phyloP scores from a whole-genome alignment of 2,888 invertebrate genomes.

The Terebella lapidaria region DNA sequence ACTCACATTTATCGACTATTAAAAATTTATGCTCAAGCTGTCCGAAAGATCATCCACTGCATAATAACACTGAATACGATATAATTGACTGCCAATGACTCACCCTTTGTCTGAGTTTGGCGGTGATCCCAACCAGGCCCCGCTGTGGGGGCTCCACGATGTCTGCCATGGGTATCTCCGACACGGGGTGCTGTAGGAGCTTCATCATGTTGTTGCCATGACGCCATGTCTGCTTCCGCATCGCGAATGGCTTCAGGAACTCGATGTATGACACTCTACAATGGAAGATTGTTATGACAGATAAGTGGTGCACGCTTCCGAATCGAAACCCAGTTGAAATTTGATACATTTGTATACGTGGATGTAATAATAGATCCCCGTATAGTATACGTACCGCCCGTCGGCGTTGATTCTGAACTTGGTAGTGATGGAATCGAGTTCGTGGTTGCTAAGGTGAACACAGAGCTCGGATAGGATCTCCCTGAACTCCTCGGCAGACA shows the following conservation, averaged over 20 bases:
- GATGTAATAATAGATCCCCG: no score
- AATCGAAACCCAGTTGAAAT: no score
- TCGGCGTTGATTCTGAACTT: constrained; percentile 41
- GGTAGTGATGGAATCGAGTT: constrained; percentile 38
- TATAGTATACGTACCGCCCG: constrained; percentile 41
- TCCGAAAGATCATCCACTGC: no score
- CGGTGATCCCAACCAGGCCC: constrained; percentile 42
- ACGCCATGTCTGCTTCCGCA: constrained; percentile 46
- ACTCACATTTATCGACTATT: background rate
- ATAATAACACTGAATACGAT: no score
- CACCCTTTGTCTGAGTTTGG: constrained; percentile 48
- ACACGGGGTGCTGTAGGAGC: constrained; percentile 40
- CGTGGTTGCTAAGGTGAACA: constrained; percentile 45
- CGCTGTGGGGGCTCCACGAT: constrained; percentile 43
- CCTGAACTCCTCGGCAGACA: constrained; percentile 45
- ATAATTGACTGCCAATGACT: no score
- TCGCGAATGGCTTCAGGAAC: constrained; percentile 49
- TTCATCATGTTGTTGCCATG: constrained; percentile 49
- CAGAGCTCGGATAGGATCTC: constrained; percentile 49
- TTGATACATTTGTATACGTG: no score
- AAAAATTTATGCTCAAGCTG: background rate
- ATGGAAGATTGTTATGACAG: no score
- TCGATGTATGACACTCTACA: constrained; percentile 48
- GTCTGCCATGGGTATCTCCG: constrained; percentile 37
- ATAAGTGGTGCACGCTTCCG: no score